Conservation (phyloP, 2,797 vertebrate species). For the Lycodopsis pacificus region DNA sequence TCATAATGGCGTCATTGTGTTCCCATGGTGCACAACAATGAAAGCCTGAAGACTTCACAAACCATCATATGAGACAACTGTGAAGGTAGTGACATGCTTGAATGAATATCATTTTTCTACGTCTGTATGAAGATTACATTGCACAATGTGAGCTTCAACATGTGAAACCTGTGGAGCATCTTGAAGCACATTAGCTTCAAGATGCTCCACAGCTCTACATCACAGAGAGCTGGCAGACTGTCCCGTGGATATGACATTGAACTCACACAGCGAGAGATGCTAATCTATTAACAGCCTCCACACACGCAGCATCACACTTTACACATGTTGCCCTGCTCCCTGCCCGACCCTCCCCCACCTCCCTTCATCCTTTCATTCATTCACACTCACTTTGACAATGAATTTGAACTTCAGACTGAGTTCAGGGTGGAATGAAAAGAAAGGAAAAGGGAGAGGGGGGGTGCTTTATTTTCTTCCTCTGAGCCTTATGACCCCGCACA, state of each 20-base stretch:
- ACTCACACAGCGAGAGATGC: slow-evolving; percentile 4
- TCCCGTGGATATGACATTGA: background rate
- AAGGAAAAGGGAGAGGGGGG: slow-evolving; percentile 31
- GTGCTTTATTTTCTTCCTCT: slow-evolving; percentile 54
- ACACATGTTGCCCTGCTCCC: slow-evolving; percentile 48
- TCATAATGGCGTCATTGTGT: background rate
- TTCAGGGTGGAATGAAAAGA: slow-evolving; percentile 46
- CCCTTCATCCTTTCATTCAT: slow-evolving; percentile 48
- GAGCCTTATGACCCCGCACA: slow-evolving; percentile 71
- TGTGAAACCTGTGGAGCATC: background rate
- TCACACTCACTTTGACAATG: slow-evolving; percentile 66
- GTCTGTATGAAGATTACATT: background rate
- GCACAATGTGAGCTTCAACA: background rate
- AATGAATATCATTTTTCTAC: background rate
- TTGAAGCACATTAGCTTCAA: background rate
- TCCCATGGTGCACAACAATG: slow-evolving; percentile 1
- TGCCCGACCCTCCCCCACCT: slow-evolving; percentile 30
- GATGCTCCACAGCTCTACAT: background rate
- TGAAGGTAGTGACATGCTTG: slow-evolving; percentile 9
- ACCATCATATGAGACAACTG: background rate
- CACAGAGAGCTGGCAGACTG: background rate
- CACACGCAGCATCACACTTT: slow-evolving; percentile 19
- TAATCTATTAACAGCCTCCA: background rate
- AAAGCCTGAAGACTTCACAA: slow-evolving; percentile 23
- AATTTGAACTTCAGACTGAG: slow-evolving; percentile 75